Evolutionary conservation across 2,113 vertebrate species (phyloP).

Genomic region (Microtus pennsylvanicus): DNA sequence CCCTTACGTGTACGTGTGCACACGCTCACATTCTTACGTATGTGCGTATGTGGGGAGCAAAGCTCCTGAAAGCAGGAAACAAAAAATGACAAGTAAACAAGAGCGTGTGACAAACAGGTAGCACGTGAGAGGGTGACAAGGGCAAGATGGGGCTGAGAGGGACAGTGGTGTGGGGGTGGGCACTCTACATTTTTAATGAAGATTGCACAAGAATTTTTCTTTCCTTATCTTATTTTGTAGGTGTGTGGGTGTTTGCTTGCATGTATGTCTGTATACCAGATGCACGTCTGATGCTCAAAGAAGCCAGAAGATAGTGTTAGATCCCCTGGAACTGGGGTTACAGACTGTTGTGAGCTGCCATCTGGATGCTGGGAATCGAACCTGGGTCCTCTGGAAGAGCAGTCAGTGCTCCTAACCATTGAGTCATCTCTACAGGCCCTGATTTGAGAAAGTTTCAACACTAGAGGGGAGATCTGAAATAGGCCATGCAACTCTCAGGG

Average conservation of each 20-base stretch:
- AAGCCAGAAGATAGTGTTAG: not conserved
- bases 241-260: not conserved
- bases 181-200: not conserved
- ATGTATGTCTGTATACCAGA: not conserved
- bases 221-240: not conserved
- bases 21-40: too few relatives aligned
- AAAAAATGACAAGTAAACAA: not conserved
- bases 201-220: not conserved
- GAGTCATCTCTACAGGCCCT: not conserved
- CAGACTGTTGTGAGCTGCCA: not conserved
- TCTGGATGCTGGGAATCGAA: not conserved
- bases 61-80: not conserved
- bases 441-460: not conserved
- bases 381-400: not conserved
- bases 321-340: not conserved
- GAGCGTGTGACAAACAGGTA: not conserved
- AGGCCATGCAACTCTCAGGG: not conserved
- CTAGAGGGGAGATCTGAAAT: not conserved
- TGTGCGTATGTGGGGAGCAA: not conserved
- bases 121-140: not conserved
- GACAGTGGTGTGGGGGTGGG: accelerated
- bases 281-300: not conserved
- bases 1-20: too few relatives aligned
- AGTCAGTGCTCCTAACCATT: not conserved
- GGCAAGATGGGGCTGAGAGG: not conserved